Evolutionary conservation across 2,888 invertebrate genomes (phyloP), one percentile per base, ranked within the genome.

Genomic region (Phyto melanocephala): DNA sequence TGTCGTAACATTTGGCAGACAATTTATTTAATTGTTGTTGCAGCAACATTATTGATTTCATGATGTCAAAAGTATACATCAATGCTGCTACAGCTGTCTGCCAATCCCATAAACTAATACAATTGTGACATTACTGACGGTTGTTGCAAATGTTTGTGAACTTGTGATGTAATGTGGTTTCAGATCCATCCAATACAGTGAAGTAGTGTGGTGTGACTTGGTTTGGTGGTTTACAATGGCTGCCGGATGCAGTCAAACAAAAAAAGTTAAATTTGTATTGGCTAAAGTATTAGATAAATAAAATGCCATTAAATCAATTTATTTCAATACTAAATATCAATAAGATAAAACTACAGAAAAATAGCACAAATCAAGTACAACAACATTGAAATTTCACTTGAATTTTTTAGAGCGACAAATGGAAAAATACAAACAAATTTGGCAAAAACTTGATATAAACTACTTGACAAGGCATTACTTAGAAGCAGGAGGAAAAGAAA

Each of bases 241-340:
- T 62, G 70, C 11, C 22, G 40, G n/a, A 58, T 22, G 11, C 35
- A 68, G 40, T 77, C 60, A 42, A 68, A 52, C 42, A 60, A 60
- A 52, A 70, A 11, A 28, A 28, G 33, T 8, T 54, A 54, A 71
- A 72, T 72, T 78, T 71, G 67, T 65, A 42, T 67, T 79, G 45
- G 67, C 65, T 40, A 65, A 47, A 70, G 81, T 56, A 67, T 72
- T 72, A 67, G 81, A 72, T 72, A 77, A 81, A 81, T 62, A 72
- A 62, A 77, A 77, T 63, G 50, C 74, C 81, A 81, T 81, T 77
- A 77, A 81, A 72, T 77, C 81, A 78, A 68, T 81, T 78, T 62
- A 76, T 77, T 65, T 80, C 58, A 63, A 54, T 62, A 67, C 60
- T 52, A 67, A 80, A 80, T 71, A 79, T 79, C 65, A 60, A 74